Evolutionary conservation across 2,113 vertebrate genomes (phyloP).

Genomic region (Sus scrofa): DNA sequence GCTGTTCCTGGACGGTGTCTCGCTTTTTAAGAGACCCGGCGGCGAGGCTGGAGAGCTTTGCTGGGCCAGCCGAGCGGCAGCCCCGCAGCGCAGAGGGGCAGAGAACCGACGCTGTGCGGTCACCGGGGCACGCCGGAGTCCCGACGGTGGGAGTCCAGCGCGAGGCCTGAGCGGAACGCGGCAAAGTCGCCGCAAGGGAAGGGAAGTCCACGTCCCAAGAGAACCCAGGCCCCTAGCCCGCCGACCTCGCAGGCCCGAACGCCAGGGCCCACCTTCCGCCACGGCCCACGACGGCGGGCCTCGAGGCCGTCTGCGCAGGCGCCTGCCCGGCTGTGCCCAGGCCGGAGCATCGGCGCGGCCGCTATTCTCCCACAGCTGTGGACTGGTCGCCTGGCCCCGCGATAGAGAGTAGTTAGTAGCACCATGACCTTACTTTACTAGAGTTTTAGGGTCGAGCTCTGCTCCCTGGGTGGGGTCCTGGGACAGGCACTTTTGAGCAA

Average conservation of each 20-base stretch:
- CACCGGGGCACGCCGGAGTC: accelerated
- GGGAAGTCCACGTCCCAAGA: accelerated
- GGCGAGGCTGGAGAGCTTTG: not conserved
- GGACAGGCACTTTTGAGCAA: accelerated
- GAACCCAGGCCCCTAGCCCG: accelerated
- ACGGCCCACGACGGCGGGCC: accelerated
- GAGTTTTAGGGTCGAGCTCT: accelerated
- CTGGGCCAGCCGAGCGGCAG: too few relatives aligned
- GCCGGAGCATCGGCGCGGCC: accelerated
- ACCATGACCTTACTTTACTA: accelerated
- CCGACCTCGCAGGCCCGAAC: accelerated
- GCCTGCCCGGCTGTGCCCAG: accelerated
- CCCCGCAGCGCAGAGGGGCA: accelerated
- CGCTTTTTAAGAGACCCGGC: not conserved
- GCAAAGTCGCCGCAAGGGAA: accelerated
- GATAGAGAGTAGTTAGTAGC: accelerated
- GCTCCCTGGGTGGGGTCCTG: accelerated
- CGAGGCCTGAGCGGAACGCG: accelerated
- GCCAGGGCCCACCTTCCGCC: accelerated
- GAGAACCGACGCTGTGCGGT: accelerated
- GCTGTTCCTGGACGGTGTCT: not conserved
- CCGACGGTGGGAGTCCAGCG: accelerated
- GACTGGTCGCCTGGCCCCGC: accelerated
- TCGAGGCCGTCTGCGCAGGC: not conserved
- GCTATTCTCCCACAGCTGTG: accelerated